Evolutionary conservation across 2,113 vertebrate species (phyloP), one percentile per base, ranked within the genome.

Genomic region (Daphoenositta chrysoptera): DNA sequence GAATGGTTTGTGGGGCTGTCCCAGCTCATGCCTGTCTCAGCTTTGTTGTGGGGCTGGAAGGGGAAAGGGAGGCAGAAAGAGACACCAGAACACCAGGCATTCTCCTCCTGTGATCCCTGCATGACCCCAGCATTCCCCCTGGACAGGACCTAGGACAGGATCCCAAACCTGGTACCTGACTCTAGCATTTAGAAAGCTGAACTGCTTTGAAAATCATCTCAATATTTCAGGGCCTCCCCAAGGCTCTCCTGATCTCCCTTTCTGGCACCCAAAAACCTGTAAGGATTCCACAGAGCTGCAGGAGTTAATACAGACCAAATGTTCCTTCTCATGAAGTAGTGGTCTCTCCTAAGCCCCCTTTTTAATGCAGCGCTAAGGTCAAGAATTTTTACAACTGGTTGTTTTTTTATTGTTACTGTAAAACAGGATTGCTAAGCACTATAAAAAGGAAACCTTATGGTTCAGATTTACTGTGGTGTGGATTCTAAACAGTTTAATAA

Each of bases 401-500:
- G 57, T 53, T 92, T 93, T 96, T 95, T 97, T 96, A 94, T 83
- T 97, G 94, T 98, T 97, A 95, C 77, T 94, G 79, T 97, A 91
- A 97, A 97, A 92, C 72, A 94, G 83, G 53, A 53, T 91, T 90
- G 86, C 92, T 95, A 82, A 93, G 78, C 82, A 68, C 68, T 93
- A 86, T 96, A 96, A 93, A 97, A 96, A 96, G 58, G 88, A 97
- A 96, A 95, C 78, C 91, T 96, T 93, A n/a, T 85, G 80, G 85
- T 91, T 98, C 93, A 87, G 83, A 94, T 96, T 96, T 96, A 96
- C 87, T 87, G 84, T 11, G 2, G 20, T 82, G 40, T 87, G 47
- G 95, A 77, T 96, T 96, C 94, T 95, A 91, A 97, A 56, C 63
- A 95, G 83, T 94, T 97, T 94, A 96, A 97, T 97, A 96, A 97